Evolutionary conservation across 2,888 invertebrate species (phyloP).

Genomic region (Drosophila robusta): DNA sequence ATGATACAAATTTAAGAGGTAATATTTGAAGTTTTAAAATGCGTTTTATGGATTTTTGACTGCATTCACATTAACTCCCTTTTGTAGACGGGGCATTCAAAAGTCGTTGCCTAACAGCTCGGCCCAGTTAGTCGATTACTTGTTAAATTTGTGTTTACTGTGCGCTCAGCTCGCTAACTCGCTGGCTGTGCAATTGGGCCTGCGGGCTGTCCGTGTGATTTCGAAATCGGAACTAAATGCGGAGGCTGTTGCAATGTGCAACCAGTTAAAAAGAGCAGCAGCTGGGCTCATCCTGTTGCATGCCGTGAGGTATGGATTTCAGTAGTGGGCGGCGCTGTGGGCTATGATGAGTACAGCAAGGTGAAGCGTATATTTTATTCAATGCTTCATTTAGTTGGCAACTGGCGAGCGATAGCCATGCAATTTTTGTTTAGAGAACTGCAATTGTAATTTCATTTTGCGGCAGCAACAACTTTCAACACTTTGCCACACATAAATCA

Average conservation of each 20-base stretch:
- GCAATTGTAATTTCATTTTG: constrained; percentile 62
- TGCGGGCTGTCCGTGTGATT: constrained; percentile 19
- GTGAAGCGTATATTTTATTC: constrained; percentile 38
- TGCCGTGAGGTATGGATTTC: constrained; percentile 20
- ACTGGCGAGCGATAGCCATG: constrained; percentile 20
- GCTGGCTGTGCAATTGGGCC: constrained; percentile 25
- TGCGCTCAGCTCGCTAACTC: constrained; percentile 14
- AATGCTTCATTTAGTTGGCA: constrained; percentile 55
- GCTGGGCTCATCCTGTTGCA: constrained; percentile 42
- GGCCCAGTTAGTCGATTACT: neutral
- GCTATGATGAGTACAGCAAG: constrained; percentile 24
- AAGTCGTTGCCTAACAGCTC: neutral
- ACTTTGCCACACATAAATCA: constrained; percentile 65
- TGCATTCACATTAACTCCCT: too few relatives aligned
- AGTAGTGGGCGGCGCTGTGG: constrained; percentile 4
- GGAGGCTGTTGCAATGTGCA: constrained; percentile 4
- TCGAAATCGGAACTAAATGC: constrained; percentile 4
- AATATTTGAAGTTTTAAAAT: too few relatives aligned
- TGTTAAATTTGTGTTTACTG: constrained; percentile 16
- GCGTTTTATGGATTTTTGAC: too few relatives aligned
- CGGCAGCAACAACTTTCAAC: constrained; percentile 12
- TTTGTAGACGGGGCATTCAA: neutral
- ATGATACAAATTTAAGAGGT: too few relatives aligned
- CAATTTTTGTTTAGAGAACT: constrained; percentile 67
- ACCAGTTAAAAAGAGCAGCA: constrained; percentile 7